phyloP scores from a whole-genome alignment of 2,113 vertebrate genomes.

The Alaudala cheleensis region DNA sequence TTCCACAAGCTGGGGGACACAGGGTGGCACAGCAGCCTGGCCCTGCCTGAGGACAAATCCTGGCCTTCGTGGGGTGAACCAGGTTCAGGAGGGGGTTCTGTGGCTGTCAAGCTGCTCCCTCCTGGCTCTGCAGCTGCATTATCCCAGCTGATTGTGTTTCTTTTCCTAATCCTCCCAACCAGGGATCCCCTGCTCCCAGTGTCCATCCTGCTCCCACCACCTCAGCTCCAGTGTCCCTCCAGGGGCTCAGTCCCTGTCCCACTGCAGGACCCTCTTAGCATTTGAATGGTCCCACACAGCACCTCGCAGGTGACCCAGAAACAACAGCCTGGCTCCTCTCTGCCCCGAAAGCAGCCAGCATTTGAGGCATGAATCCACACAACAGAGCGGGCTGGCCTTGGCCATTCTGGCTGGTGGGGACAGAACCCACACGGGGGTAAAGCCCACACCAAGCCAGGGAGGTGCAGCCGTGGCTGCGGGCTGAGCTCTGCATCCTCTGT shows the following conservation, averaged over 20 bases:
- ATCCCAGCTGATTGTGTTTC: not conserved
- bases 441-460: fast-evolving
- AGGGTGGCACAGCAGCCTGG: fast-evolving
- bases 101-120: not conserved
- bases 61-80: fast-evolving
- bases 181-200: fast-evolving
- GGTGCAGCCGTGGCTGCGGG: fast-evolving
- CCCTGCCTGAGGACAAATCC: not conserved
- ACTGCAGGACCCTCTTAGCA: fast-evolving
- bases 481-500: not conserved
- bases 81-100: fast-evolving
- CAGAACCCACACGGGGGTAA: fast-evolving
- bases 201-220: not conserved
- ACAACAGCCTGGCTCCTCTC: not conserved
- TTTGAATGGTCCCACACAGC: fast-evolving
- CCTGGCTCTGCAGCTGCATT: not conserved
- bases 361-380: fast-evolving
- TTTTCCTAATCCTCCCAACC: not conserved
- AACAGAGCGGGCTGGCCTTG: fast-evolving
- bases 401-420: not conserved
- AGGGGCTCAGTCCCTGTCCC: fast-evolving
- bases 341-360: not conserved
- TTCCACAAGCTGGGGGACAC: not conserved
- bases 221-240: not conserved
- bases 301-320: not conserved